Conservation (phyloP, 2,797 vertebrate genomes). For the Gallinago nigripennis region DNA sequence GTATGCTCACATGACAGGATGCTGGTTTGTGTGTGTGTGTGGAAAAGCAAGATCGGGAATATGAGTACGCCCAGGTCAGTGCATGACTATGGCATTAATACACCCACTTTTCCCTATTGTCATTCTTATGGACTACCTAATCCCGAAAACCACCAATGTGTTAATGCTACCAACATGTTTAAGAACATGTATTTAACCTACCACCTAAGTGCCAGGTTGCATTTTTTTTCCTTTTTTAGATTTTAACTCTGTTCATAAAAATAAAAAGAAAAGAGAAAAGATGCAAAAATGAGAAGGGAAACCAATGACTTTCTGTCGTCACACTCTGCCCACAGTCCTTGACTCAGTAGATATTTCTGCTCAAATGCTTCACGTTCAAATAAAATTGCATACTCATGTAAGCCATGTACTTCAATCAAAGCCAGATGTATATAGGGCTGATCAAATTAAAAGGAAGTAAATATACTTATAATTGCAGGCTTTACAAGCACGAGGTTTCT, state of each 20-base stretch:
- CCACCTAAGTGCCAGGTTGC: not conserved
- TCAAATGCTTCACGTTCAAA: not conserved
- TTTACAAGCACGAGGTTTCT: constrained; percentile 11
- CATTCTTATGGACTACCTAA: not conserved
- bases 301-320: not conserved
- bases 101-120: not conserved
- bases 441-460: constrained; percentile 51
- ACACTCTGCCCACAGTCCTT: not conserved
- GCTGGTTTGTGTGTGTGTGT: not conserved
- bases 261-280: not conserved
- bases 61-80: not conserved
- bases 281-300: not conserved
- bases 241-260: not conserved
- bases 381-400: not conserved
- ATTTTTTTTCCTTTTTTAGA: not conserved
- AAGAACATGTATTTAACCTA: not conserved
- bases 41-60: not conserved
- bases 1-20: not conserved
- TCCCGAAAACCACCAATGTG: fast-evolving
- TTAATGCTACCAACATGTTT: not conserved
- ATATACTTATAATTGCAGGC: constrained; percentile 21
- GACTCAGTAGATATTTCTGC: not conserved
- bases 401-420: constrained; percentile 28
- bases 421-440: constrained; percentile 25
- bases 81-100: not conserved